phyloP scores from a whole-genome alignment of 2,888 invertebrate genomes.

The Philonicus albiceps region DNA sequence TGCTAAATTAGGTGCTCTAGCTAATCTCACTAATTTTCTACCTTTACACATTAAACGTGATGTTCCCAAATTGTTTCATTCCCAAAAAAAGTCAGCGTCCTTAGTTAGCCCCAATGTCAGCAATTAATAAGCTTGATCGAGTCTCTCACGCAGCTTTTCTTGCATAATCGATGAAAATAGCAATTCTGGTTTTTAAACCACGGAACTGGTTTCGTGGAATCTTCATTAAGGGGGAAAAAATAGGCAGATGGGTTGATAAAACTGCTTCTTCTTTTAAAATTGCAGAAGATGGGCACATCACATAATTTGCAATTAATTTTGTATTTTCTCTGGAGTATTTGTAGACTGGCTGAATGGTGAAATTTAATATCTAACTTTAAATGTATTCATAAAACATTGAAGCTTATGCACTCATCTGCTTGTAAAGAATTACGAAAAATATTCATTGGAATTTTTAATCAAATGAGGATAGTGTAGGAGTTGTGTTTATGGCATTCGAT shows the following conservation, averaged over 20 bases:
- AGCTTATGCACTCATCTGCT: neutral
- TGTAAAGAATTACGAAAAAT: neutral
- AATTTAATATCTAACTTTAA: neutral
- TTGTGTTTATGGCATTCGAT: neutral
- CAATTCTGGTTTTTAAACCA: slow-evolving; percentile 1
- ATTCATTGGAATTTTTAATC: neutral
- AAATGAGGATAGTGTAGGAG: neutral
- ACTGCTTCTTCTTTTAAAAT: neutral
- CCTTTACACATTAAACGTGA: neutral
- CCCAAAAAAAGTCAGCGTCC: neutral
- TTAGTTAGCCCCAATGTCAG: neutral
- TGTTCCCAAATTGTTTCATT: neutral
- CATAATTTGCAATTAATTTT: neutral
- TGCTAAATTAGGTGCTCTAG: neutral
- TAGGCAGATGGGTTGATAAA: neutral
- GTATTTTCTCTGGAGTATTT: neutral
- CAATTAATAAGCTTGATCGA: neutral
- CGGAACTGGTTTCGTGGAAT: slow-evolving; percentile 18
- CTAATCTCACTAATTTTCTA: neutral
- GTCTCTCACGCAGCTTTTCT: neutral
- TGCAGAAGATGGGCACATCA: neutral
- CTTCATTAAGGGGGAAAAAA: neutral
- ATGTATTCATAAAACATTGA: neutral
- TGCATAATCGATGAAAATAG: neutral
- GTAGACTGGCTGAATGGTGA: neutral